These are phyloP conservation scores for Caenorhabditis elegans DNA, from an alignment of 1,140 invertebrate genomes.

Conservation along the genomic window WBcel235 BX284604.4:8909501-8910000, in stretches of 20 bases:
- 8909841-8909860: too few relatives aligned
- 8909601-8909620: neutral
- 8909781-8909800: too few relatives aligned
- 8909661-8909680: slow-evolving; percentile 28
- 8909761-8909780: neutral
- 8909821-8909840: too few relatives aligned
- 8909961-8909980: slow-evolving; percentile 8
- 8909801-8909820: too few relatives aligned
- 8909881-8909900: neutral
- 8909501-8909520: slow-evolving; percentile 22
- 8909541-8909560: slow-evolving; percentile 35
- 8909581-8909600: slow-evolving; percentile 10
- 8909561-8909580: slow-evolving; percentile 17
- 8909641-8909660: neutral
- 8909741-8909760: slow-evolving; percentile 1
- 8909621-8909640: neutral
- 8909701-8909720: neutral
- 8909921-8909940: neutral
- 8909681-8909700: slow-evolving; percentile 9
- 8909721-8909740: slow-evolving; percentile 13
- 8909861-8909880: too few relatives aligned
- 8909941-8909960: slow-evolving; percentile 18
- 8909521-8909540: slow-evolving; percentile 29
- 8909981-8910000: neutral
- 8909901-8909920: neutral